phyloP scores from a whole-genome alignment of 2,797 vertebrate species.

The Sphenopsis melanotis region DNA sequence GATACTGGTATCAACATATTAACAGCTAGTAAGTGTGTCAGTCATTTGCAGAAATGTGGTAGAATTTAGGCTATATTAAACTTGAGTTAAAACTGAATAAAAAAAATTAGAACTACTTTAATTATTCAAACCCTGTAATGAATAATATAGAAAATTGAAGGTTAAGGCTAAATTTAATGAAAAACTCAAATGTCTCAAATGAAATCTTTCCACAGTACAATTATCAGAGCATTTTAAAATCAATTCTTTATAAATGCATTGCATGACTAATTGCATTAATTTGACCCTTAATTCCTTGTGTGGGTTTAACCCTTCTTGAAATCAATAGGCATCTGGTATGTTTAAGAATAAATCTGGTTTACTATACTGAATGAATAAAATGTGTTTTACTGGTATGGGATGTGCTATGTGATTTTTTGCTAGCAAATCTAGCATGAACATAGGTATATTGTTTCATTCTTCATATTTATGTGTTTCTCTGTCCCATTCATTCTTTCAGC shows the following conservation, averaged over 20 bases:
- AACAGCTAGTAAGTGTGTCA: background rate
- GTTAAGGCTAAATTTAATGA: background rate
- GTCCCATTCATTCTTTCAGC: background rate
- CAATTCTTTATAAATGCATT: background rate
- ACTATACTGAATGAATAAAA: background rate
- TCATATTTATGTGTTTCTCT: background rate
- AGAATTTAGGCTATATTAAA: background rate
- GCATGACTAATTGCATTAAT: background rate
- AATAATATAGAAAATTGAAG: background rate
- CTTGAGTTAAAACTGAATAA: background rate
- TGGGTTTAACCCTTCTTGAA: background rate
- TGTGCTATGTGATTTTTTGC: background rate
- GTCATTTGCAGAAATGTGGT: background rate
- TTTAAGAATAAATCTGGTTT: background rate
- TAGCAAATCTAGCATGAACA: background rate
- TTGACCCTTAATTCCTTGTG: background rate
- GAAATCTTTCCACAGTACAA: background rate
- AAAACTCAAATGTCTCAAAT: background rate
- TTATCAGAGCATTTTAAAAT: background rate
- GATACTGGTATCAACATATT: background rate
- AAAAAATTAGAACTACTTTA: background rate
- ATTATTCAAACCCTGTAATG: slow-evolving; percentile 14
- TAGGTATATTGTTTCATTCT: background rate
- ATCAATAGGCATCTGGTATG: background rate
- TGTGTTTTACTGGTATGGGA: background rate